Conservation (phyloP, 2,113 vertebrate genomes). For the Eulacestoma nigropectus region DNA sequence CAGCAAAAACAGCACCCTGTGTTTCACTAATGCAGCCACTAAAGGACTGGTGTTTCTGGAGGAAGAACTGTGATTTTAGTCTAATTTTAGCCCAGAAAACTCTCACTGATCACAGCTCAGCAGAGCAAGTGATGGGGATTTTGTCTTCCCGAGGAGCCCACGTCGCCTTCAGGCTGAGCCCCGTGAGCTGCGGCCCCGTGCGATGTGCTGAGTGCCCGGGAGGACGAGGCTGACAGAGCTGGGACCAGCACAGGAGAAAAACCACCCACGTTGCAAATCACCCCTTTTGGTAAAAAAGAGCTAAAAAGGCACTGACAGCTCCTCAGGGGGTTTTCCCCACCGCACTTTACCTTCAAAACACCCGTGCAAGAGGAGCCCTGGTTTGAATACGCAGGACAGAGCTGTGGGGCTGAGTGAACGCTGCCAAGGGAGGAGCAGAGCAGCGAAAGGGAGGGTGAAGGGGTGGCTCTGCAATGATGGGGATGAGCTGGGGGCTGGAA, state of each 20-base stretch:
- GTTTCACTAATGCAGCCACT: not conserved
- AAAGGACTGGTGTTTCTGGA: not conserved
- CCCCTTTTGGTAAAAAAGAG: not conserved
- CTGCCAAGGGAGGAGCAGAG: not conserved
- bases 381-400: not conserved
- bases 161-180: not conserved
- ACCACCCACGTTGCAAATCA: not conserved
- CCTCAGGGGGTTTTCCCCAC: not conserved
- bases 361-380: not conserved
- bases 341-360: not conserved
- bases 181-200: not conserved
- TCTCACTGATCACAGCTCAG: not conserved
- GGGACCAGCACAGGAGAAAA: not conserved
- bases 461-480: not conserved
- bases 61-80: not conserved
- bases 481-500: not conserved
- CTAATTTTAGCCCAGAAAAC: not conserved
- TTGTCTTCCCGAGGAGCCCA: not conserved
- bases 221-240: not conserved
- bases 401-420: not conserved
- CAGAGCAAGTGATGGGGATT: not conserved
- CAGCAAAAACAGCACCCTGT: fast-evolving
- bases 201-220: not conserved
- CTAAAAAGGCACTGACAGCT: not conserved
- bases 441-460: not conserved